These are phyloP conservation scores for Nothoprocta perdicaria DNA, from an alignment of 2,113 vertebrate species.

Conservation along the genomic window DNA sequence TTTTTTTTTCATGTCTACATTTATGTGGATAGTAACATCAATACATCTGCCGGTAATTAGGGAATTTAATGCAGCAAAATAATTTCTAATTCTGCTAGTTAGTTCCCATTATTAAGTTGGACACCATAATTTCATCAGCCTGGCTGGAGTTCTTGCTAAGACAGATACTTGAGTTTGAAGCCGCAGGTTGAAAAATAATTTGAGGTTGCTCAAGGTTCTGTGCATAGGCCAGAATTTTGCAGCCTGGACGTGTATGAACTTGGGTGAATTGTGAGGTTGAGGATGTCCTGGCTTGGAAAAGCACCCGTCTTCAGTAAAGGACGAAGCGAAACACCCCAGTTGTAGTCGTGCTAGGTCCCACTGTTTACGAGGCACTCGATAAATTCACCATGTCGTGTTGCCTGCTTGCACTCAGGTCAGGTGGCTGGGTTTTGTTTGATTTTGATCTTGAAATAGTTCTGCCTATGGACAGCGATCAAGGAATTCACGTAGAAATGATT, in stretches of 20 bases:
- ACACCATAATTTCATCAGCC: not conserved
- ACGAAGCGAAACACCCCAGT: not conserved
- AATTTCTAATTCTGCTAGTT: not conserved
- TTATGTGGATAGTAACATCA: not conserved
- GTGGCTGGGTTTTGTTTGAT: not conserved
- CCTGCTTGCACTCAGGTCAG: not conserved
- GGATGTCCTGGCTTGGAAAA: not conserved
- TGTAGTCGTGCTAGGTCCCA: not conserved
- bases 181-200: not conserved
- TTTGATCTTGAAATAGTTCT: not conserved
- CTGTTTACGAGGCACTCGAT: not conserved
- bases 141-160: not conserved
- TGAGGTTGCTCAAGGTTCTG: not conserved
- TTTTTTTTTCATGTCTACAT: not conserved
- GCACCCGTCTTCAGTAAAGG: not conserved
- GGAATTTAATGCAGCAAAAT: not conserved
- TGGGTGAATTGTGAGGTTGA: not conserved
- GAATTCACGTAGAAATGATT: not conserved
- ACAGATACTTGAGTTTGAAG: not conserved
- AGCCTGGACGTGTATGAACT: not conserved
- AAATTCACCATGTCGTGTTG: not conserved
- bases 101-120: not conserved
- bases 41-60: not conserved
- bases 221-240: not conserved
- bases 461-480: not conserved